Percentiles rank a stretch among this genome's conserved stretches.
Evolutionary conservation across 2,797 vertebrate genomes (phyloP).

Genomic region (Gymnothorax reevesii): DNA sequence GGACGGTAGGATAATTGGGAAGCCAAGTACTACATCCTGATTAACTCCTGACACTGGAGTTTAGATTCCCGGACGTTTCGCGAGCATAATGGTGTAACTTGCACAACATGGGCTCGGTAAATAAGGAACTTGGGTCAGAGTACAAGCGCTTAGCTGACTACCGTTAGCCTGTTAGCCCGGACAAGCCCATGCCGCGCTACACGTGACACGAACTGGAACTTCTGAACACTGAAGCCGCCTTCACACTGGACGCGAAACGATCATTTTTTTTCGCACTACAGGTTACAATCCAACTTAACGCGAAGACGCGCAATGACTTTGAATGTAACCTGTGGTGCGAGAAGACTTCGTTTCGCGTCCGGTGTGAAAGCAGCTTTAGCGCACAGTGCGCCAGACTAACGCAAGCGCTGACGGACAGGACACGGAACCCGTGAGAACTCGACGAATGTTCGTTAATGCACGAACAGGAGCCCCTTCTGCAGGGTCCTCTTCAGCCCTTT

Average conservation of each 20-base stretch:
- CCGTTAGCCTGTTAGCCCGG: background rate
- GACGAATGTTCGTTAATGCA: too few relatives aligned
- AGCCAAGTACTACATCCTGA: background rate
- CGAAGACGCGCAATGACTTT: too few relatives aligned
- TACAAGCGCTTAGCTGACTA: background rate
- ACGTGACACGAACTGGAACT: background rate
- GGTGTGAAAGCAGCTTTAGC: background rate
- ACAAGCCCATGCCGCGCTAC: background rate
- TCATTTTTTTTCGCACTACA: too few relatives aligned
- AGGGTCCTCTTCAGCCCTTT: too few relatives aligned
- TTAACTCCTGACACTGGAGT: background rate
- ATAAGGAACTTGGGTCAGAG: slow-evolving; percentile 16
- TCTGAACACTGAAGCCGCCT: background rate
- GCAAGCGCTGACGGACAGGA: too few relatives aligned
- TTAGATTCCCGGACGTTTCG: slow-evolving; percentile 7
- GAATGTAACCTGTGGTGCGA: too few relatives aligned
- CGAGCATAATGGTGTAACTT: background rate
- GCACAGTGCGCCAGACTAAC: background rate
- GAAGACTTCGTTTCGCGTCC: too few relatives aligned
- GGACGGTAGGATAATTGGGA: background rate
- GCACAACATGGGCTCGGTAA: background rate
- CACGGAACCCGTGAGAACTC: too few relatives aligned
- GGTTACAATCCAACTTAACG: too few relatives aligned
- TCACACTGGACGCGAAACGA: too few relatives aligned
- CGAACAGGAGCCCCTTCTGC: too few relatives aligned